Base-by-base conservation (phyloP, 2,113 vertebrate species). In the Hypocryptadius cinnamomeus region DNA sequence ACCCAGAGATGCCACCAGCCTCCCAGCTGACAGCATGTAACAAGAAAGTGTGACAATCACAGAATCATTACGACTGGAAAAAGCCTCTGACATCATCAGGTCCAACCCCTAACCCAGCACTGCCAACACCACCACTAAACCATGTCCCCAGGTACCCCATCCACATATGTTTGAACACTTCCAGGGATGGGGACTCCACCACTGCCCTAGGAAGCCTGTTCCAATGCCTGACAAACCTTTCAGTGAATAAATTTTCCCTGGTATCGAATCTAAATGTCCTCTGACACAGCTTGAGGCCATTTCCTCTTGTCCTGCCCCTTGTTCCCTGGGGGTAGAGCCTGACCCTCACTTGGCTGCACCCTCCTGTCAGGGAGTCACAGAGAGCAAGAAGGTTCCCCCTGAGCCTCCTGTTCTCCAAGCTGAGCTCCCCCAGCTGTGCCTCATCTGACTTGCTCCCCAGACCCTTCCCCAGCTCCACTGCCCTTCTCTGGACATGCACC, bases 21-120 rank as follows among this genome's bases (percentile, higher is more conserved):
- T 39, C 61, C n/a, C 24, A 6, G 28, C 42, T n/a, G 64, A 54
- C 8, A 48, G 37, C 8, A 3, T 0, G 1, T 2, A 1, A 42
- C 1, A 3, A 57, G 17, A n/a, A 89, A 85, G 30, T 4, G 1
- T 17, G 28, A 88, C 33, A 89, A 54, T 7, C 47, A 42, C 35
- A 69, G n/a, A 76, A 54, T 11, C 19, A 9, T 9, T 3, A 33
- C 0, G 0, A 35, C 47, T n/a, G 28, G 45, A 13, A 69, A 68
- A 60, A 9, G 7, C 11, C 44, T 44, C 37, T 50, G 51, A 66
- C 10, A 33, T 19, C 39, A 47, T 10, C 40, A 53, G 19, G 54
- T 42, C 54, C 48, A 76, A 27, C 25, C 54, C 24, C 8, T 39
- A 69, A 61, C 9, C 8, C 63, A 89, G 40, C 21, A 54, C 17